Evolutionary conservation across 2,113 vertebrate species (phyloP).

Genomic region (Tachuris rubrigastra): DNA sequence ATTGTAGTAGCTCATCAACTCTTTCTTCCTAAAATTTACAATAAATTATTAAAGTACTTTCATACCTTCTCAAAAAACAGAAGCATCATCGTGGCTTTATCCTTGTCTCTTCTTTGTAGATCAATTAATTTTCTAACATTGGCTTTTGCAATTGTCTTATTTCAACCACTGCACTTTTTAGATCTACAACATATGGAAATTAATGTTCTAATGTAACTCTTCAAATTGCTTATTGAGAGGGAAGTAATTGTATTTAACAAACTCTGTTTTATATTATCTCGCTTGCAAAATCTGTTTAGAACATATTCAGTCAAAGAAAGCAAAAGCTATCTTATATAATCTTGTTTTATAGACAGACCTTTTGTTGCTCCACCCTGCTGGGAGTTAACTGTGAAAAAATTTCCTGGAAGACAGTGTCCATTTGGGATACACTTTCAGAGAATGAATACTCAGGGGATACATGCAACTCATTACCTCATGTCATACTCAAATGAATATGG

Average conservation of each 20-base stretch:
- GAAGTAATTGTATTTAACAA: background rate
- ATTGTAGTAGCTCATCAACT: background rate
- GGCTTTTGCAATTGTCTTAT: background rate
- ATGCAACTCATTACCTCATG: slow-evolving; percentile 59
- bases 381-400: slow-evolving; percentile 44
- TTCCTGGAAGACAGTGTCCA: slow-evolving; percentile 42
- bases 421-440: slow-evolving; percentile 56
- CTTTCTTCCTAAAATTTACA: background rate
- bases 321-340: background rate
- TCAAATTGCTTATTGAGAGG: background rate
- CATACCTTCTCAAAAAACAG: background rate
- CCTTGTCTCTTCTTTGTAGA: background rate
- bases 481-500: background rate
- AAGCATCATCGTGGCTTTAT: background rate
- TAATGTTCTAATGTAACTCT: background rate
- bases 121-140: background rate
- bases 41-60: background rate
- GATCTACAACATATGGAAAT: background rate
- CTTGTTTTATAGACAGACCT: slow-evolving; percentile 22
- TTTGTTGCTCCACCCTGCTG: slow-evolving; percentile 66
- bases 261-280: background rate
- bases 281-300: background rate
- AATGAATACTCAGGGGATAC: slow-evolving; percentile 48
- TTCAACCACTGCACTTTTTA: background rate
- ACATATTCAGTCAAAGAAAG: background rate